Evolutionary conservation across 2,113 vertebrate species (phyloP).

Genomic region (Thunnus maccoyii): DNA sequence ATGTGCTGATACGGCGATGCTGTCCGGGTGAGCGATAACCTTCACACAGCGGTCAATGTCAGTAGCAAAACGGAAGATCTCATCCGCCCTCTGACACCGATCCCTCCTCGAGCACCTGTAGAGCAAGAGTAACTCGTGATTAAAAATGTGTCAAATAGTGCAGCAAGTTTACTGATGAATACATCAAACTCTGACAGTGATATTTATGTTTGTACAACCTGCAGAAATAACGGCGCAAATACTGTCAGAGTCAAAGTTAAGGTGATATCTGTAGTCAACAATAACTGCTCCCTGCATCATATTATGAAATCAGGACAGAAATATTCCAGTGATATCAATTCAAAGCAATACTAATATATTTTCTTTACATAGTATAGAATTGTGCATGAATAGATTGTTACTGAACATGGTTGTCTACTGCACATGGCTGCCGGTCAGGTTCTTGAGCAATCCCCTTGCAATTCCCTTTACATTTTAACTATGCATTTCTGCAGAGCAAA

Average conservation of each 20-base stretch:
- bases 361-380: background rate
- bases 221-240: too few species aligned
- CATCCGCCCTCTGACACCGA: constrained; percentile 89
- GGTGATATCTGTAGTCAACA: too few species aligned
- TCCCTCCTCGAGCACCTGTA: constrained; percentile 92
- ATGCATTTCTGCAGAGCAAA: constrained; percentile 31
- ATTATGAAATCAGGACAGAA: background rate
- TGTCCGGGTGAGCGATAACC: constrained; percentile 90
- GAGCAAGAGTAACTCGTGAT: background rate
- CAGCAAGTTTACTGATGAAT: background rate
- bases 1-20: constrained; percentile 93
- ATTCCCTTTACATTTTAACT: constrained; percentile 27
- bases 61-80: constrained; percentile 89
- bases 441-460: background rate
- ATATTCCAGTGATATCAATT: background rate
- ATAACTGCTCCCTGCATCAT: too few species aligned
- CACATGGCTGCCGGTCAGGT: constrained; percentile 8
- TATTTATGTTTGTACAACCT: too few species aligned
- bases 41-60: constrained; percentile 90
- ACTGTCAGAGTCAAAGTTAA: too few species aligned
- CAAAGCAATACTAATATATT: too few species aligned
- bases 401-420: background rate
- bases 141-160: background rate
- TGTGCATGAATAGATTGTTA: background rate
- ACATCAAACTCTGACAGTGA: too few species aligned